Base-by-base conservation (phyloP, 2,888 invertebrate species). In the Noctua janthina region DNA sequence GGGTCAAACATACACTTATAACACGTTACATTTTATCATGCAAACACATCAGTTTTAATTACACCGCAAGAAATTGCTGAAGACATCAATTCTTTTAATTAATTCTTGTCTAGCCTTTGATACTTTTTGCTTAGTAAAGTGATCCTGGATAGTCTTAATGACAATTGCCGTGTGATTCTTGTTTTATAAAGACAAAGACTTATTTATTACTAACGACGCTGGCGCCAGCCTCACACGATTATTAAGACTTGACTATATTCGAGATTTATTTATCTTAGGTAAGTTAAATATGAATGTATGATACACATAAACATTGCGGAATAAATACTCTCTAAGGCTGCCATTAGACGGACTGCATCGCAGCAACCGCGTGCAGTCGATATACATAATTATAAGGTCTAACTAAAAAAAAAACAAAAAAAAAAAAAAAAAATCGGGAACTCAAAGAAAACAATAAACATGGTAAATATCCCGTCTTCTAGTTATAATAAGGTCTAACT, bases 1-100 rank as follows among this genome's bases (percentile, higher is more conserved):
- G 43, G 79, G 67, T 82, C 87, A 82, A 78, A 71, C 51, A 68
- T 35, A 82, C 59, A 70, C 66, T 79, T 76, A 80, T 46, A 71
- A 76, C 68, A 81, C 39, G 69, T 70, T 68, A 79, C 73, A 43
- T 71, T 74, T 54, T 39, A 64, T 76, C 62, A 84, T 77, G 68
- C 88, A 76, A 76, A 46, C 2, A 54, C 56, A 74, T 84, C 46
- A 59, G 29, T 76, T 76, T 76, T 75, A 76, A 85, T 87, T 72
- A 74, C 46, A 68, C 56, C 23, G 23, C 84, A 56, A 75, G 79
- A 78, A 46, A 66, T 64, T 13, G 15, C 59, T 70, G n/a, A 17
- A 54, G 29, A 59, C 13, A 56, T 59, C 11, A n/a, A 56, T 43
- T 68, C n/a, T 75, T 75, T 51, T 73, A 76, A 86, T 77, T 70